These are phyloP conservation scores for Eretmochelys imbricata DNA, from an alignment of 2,113 vertebrate genomes.

Conservation along the genomic window DNA sequence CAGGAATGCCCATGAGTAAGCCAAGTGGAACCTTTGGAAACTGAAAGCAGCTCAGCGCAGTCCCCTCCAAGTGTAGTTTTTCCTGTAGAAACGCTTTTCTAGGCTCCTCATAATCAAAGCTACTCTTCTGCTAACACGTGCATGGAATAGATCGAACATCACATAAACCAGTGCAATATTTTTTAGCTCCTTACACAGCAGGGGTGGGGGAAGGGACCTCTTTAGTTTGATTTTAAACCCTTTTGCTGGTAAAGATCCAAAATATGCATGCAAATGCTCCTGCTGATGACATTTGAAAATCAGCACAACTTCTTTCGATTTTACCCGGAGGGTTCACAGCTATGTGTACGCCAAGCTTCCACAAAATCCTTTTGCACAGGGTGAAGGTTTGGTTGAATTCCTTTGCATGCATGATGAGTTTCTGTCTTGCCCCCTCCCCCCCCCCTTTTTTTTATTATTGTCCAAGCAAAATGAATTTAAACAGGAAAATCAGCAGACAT, in stretches of 20 bases:
- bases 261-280: constrained; percentile 11
- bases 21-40: background rate
- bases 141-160: background rate
- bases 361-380: background rate
- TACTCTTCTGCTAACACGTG: background rate
- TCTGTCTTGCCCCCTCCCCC: background rate
- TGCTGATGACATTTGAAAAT: constrained; percentile 28
- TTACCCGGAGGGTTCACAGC: background rate
- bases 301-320: background rate
- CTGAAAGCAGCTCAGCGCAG: background rate
- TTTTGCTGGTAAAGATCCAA: constrained; percentile 9
- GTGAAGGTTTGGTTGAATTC: constrained; percentile 17
- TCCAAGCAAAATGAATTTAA: constrained; percentile 7
- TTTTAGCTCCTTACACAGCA: background rate
- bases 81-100: background rate
- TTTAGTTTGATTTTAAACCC: constrained; percentile 11
- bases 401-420: background rate
- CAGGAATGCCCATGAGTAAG: background rate
- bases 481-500: background rate
- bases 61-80: background rate
- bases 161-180: accelerated
- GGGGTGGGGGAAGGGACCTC: background rate
- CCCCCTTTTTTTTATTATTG: background rate
- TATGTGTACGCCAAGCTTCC: constrained; percentile 28
- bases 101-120: background rate